Percentiles rank a stretch among this genome's conserved stretches.
Conservation (phyloP, 2,113 vertebrate species). For the Rafetus swinhoei region DNA sequence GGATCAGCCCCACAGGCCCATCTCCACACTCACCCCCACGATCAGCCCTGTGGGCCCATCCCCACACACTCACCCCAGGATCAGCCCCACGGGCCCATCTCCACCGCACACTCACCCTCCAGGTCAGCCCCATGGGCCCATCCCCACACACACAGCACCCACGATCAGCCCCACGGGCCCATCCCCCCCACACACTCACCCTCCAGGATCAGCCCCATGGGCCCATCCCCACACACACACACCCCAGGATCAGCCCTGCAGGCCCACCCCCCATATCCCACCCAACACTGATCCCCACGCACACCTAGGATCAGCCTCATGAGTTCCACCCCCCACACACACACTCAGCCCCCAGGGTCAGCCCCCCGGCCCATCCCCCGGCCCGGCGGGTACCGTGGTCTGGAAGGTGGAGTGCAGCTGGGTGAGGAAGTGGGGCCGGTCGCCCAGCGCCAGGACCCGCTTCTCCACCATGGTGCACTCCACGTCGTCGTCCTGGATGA, state of each 20-base stretch:
- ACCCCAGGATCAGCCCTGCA: background rate
- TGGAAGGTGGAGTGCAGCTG: conserved; percentile 91
- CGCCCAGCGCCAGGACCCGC: conserved; percentile 86
- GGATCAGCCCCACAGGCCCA: no score
- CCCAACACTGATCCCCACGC: background rate
- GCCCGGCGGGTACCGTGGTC: conserved; percentile 81
- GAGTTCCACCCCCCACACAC: background rate
- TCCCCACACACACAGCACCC: no score
- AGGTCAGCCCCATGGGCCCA: no score
- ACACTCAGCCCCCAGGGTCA: accelerated
- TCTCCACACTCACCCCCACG: no score
- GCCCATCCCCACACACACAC: no score
- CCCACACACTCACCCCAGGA: no score
- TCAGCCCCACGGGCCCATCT: no score
- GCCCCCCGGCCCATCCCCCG: background rate
- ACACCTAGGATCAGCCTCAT: accelerated
- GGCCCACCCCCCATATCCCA: accelerated
- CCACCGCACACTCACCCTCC: no score
- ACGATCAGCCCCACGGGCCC: no score
- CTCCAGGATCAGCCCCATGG: no score
- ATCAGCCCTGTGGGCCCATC: no score
- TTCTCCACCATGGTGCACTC: conserved; percentile 94
- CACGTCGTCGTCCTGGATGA: conserved; percentile 93
- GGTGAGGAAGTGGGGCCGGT: conserved; percentile 90
- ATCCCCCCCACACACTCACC: no score